Evolutionary conservation across 2,113 vertebrate genomes (phyloP).

Genomic region (Promerops cafer): DNA sequence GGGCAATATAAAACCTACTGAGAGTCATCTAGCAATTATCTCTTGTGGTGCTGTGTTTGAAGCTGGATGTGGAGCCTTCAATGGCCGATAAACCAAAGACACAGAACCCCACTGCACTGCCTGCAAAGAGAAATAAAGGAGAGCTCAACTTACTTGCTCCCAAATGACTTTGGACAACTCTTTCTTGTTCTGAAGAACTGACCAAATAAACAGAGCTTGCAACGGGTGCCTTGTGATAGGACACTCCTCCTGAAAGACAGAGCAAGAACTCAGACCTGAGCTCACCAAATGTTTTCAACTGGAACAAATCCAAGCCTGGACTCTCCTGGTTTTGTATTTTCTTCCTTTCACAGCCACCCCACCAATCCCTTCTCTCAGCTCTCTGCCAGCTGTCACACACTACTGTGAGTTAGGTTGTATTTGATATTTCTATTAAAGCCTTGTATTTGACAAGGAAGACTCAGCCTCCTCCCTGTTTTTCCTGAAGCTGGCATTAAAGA

Average conservation of each 20-base stretch:
- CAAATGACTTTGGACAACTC: slow-evolving; percentile 91
- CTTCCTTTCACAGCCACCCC: not conserved
- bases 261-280: not conserved
- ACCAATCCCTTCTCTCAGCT: not conserved
- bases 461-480: not conserved
- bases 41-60: not conserved
- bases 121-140: not conserved
- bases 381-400: not conserved
- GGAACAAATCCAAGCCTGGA: not conserved
- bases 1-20: not conserved
- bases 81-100: not conserved
- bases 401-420: not conserved
- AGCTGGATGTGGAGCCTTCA: not conserved
- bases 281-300: not conserved
- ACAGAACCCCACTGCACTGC: not conserved
- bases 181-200: slow-evolving; percentile 90
- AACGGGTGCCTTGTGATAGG: slow-evolving; percentile 77
- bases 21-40: not conserved
- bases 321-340: not conserved
- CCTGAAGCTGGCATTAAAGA: not conserved
- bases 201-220: slow-evolving; percentile 94
- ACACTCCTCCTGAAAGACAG: slow-evolving; percentile 67
- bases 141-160: slow-evolving; percentile 81
- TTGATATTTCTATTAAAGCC: not conserved
- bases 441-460: not conserved